phyloP scores from a whole-genome alignment of 2,797 vertebrate genomes.

The Sebastiscus albofasciatus region DNA sequence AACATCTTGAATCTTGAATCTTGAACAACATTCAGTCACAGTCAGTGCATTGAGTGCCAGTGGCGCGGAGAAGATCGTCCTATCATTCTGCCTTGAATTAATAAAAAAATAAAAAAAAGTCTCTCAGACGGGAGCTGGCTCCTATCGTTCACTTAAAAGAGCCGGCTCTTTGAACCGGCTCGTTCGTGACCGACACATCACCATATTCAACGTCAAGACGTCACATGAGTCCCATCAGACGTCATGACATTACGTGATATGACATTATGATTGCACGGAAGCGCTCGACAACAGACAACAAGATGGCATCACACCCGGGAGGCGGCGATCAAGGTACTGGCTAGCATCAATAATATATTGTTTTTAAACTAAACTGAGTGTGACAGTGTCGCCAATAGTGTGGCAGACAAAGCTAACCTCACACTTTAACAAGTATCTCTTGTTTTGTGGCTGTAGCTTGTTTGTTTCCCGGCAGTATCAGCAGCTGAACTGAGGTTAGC shows the following conservation, averaged over 20 bases:
- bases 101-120: no score
- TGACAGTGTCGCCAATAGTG: conserved; percentile 9
- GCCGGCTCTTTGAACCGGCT: no score
- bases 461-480: neutral
- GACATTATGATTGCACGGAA: conserved; percentile 50
- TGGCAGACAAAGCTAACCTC: neutral
- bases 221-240: neutral
- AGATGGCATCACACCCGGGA: conserved; percentile 81
- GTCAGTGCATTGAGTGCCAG: rapidly evolving
- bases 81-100: no score
- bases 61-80: no score
- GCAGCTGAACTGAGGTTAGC: conserved; percentile 34
- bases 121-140: no score
- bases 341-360: neutral
- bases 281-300: conserved; percentile 49
- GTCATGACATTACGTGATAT: no score
- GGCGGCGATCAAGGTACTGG: conserved; percentile 69
- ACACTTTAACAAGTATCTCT: neutral
- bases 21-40: no score
- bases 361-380: neutral
- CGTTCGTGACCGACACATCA: no score
- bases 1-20: no score
- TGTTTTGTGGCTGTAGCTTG: neutral
- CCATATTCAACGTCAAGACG: neutral
- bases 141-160: no score